These are phyloP conservation scores for Phoebastria nigripes DNA, from an alignment of 2,797 vertebrate species.

Conservation along the genomic window DNA sequence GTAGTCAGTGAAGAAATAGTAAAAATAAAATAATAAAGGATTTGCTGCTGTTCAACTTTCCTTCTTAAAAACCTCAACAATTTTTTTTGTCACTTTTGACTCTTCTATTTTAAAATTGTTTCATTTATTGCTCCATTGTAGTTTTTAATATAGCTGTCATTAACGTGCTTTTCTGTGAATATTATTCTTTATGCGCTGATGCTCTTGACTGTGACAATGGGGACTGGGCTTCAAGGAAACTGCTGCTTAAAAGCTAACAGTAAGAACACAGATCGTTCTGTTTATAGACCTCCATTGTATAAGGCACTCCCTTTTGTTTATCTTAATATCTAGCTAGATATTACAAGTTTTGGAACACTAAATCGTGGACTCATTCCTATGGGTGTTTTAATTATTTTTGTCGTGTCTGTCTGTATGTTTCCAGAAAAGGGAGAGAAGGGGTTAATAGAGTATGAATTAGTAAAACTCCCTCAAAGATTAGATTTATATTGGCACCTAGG, in stretches of 20 bases:
- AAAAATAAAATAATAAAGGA: not conserved
- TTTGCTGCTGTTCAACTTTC: not conserved
- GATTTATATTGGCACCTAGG: not conserved
- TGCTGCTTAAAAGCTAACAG: not conserved
- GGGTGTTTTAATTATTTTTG: not conserved
- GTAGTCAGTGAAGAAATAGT: not conserved
- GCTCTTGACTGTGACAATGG: not conserved
- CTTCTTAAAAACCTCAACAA: not conserved
- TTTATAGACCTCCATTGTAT: not conserved
- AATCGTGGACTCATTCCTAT: not conserved
- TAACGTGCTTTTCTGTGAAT: not conserved
- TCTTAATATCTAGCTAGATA: not conserved
- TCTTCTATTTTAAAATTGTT: not conserved
- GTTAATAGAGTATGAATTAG: not conserved
- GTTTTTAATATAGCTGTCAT: not conserved
- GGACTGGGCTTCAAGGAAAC: not conserved
- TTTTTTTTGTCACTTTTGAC: not conserved
- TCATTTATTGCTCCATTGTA: not conserved
- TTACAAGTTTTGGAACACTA: not conserved
- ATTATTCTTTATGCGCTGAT: not conserved
- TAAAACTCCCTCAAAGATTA: not conserved
- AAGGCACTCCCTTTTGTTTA: not conserved
- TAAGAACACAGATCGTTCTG: not conserved
- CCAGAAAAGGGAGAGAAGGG: not conserved
- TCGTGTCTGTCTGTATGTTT: not conserved